Evolutionary conservation across 2,888 invertebrate genomes (phyloP).

Genomic region (Drosophila mettleri): DNA sequence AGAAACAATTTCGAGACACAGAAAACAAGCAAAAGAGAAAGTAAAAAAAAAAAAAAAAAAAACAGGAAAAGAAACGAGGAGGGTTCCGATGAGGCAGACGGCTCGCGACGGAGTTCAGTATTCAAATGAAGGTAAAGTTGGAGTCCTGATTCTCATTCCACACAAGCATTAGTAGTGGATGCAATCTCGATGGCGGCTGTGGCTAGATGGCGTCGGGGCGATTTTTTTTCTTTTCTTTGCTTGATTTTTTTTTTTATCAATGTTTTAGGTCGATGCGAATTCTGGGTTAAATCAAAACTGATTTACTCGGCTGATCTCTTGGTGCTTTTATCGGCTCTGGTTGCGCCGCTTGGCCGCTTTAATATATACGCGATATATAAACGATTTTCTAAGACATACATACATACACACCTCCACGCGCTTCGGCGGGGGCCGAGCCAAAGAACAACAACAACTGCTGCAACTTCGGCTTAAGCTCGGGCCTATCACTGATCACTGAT

Average conservation of each 20-base stretch:
- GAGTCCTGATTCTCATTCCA: conserved; percentile 81
- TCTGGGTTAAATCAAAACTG: conserved; percentile 81
- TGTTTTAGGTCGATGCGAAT: conserved; percentile 55
- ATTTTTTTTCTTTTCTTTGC: too few species aligned
- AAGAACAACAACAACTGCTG: conserved; percentile 36
- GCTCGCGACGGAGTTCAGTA: conserved; percentile 2
- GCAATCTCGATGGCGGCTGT: conserved; percentile 6
- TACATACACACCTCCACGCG: conserved; percentile 48
- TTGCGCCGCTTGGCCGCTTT: conserved; percentile 50
- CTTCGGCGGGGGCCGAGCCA: conserved; percentile 51
- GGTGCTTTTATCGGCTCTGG: conserved; percentile 83
- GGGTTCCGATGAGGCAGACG: conserved; percentile 10
- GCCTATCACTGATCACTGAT: conserved; percentile 49
- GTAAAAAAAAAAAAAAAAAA: conserved; percentile 32
- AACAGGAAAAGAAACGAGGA: not conserved
- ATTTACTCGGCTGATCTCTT: conserved; percentile 75
- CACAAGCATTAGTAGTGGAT: conserved; percentile 67
- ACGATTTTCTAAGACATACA: conserved; percentile 29
- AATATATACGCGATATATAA: conserved; percentile 45
- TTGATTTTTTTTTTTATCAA: too few species aligned
- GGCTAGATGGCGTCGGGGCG: conserved; percentile 2
- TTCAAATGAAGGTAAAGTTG: conserved; percentile 76
- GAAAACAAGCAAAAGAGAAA: conserved; percentile 4
- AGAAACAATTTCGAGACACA: not conserved
- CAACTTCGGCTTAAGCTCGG: conserved; percentile 35